Percentiles rank a stretch among this genome's conserved stretches.
These are phyloP conservation scores for Eidolon dupreanum DNA, from an alignment of 2,797 vertebrate species.

Conservation along the genomic window DNA sequence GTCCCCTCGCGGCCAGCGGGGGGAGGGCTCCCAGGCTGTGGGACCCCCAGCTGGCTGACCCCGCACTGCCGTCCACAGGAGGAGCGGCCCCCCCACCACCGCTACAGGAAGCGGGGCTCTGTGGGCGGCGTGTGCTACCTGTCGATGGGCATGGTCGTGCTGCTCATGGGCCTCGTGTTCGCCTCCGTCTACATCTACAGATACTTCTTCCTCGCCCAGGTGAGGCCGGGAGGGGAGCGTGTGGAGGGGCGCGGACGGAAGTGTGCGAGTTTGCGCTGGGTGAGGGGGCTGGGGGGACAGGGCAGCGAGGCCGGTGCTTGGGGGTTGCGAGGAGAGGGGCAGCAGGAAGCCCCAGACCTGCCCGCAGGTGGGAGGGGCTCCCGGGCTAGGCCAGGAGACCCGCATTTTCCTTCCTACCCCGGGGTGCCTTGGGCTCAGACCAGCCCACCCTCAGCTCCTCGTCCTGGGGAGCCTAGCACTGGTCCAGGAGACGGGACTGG, in stretches of 20 bases:
- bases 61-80: constrained; percentile 81
- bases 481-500: not conserved
- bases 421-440: not conserved
- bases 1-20: not conserved
- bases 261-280: too few relatives aligned
- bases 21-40: rapidly evolving
- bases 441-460: not conserved
- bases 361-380: not conserved
- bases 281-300: not conserved
- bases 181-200: constrained; percentile 95
- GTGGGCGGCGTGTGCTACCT: constrained; percentile 93
- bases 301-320: not conserved
- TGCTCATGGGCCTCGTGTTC: constrained; percentile 93
- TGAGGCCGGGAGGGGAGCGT: constrained; percentile 71
- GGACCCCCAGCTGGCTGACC: not conserved
- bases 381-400: not conserved
- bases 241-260: not conserved
- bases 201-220: constrained; percentile 94
- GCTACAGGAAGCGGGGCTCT: constrained; percentile 86
- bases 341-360: not conserved
- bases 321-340: too few relatives aligned
- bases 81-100: constrained; percentile 84
- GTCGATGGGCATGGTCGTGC: constrained; percentile 91
- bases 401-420: too few relatives aligned
- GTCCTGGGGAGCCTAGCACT: not conserved